Base-by-base conservation (phyloP, 2,888 invertebrate species). In the Metallyticus violacea region DNA sequence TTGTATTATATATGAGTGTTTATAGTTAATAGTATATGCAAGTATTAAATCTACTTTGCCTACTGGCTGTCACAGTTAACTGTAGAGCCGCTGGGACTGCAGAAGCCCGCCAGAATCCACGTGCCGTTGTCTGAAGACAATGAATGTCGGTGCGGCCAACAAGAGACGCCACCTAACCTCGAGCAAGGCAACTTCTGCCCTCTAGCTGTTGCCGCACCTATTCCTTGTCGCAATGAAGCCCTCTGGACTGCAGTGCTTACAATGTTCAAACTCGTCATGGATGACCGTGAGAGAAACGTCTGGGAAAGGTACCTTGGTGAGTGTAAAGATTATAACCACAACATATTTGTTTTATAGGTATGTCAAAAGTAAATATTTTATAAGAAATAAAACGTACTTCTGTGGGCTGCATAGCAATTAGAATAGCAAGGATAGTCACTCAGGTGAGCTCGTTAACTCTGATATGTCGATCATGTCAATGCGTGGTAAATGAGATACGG, bases 221-320 rank as follows among this genome's bases (percentile, higher is more conserved):
- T 86, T 26, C 86, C 86, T 0, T 85, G 80, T 26, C 62, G 89
- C 80, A 91, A 91, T 79, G 26, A 30, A 9, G 89, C 90, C 28
- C 88, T 91, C 0, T 90, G 91, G 90, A 88, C 88, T 25, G 90
- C 90, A 28, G 87, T 90, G 6, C 88, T 87, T 76, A 81, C 89
- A 6, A 90, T 91, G 90, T 90, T 91, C 79, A 88, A 89, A 40
- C 90, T 90, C 76, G 89, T 90, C 5, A 87, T 91, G 6, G 86
- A 89, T 6, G 77, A 87, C 0, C 87, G 89, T 15, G 91, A 91
- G 87, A 89, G 89, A 15, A 76, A 87, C 6, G 91, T 91, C 87
- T 91, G 91, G 91, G 88, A 89, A 2, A 88, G 89, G n/a, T 89
- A 91, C 88, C 89, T 90, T 28, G 90, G 91, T 91, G 89, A 7